Evolutionary conservation across 1,140 invertebrate species (phyloP).

Genomic region (Leptestheria dahalacensis): DNA sequence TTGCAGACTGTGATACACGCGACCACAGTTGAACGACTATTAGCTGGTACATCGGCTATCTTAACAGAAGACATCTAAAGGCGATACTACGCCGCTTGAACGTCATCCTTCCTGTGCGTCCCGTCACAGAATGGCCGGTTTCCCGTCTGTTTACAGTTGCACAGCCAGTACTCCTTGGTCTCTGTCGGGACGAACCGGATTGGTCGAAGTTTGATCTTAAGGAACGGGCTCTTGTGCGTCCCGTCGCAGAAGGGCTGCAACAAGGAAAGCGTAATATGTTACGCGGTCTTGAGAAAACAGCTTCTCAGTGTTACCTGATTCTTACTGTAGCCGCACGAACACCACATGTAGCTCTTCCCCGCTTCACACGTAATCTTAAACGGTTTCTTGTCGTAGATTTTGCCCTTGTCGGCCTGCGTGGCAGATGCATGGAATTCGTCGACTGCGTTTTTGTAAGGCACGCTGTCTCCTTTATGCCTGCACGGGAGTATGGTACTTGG

Average conservation of each 20-base stretch:
- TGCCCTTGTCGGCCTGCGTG: slow-evolving; percentile 47
- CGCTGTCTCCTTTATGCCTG: not conserved
- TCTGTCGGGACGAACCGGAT: slow-evolving; percentile 67
- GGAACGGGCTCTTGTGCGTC: slow-evolving; percentile 58
- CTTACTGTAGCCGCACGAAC: slow-evolving; percentile 80
- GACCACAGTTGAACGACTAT: too few species aligned
- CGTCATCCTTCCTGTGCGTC: slow-evolving; percentile 44
- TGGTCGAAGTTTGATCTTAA: slow-evolving; percentile 44
- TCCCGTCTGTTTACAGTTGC: slow-evolving; percentile 93
- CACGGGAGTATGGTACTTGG: not conserved
- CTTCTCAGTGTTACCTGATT: slow-evolving; percentile 39
- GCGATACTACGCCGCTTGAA: too few species aligned
- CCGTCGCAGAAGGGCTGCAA: slow-evolving; percentile 85
- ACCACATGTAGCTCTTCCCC: slow-evolving; percentile 84
- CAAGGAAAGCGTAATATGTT: slow-evolving; percentile 16
- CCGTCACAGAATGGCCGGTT: slow-evolving; percentile 96
- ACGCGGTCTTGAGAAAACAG: not conserved
- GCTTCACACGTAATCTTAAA: slow-evolving; percentile 57
- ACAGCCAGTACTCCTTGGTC: slow-evolving; percentile 91
- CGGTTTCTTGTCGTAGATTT: slow-evolving; percentile 73
- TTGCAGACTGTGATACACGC: too few species aligned
- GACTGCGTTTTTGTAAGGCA: slow-evolving; percentile 12
- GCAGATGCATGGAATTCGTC: slow-evolving; percentile 2
- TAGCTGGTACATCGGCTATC: too few species aligned
- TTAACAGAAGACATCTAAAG: too few species aligned